phyloP scores from a whole-genome alignment of 2,888 invertebrate species.

The Adineta ricciae region DNA sequence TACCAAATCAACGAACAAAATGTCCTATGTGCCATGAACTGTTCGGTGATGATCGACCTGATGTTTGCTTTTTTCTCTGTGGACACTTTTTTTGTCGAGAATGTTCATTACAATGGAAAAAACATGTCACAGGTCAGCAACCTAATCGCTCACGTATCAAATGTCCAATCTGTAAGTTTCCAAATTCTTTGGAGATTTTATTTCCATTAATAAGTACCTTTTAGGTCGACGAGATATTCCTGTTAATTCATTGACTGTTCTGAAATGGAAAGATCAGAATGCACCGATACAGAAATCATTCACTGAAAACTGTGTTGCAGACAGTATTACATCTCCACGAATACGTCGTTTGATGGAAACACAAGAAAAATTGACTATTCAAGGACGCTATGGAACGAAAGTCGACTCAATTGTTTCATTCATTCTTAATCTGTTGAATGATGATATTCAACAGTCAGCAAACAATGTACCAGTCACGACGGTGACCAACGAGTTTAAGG shows the following conservation, averaged over 20 bases:
- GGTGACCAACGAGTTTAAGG: not conserved
- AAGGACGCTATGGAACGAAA: conserved; percentile 6
- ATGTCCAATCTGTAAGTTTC: not conserved
- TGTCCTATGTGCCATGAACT: conserved; percentile 9
- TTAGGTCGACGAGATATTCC: conserved; percentile 3
- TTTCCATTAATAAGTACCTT: not conserved
- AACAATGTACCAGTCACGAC: not conserved
- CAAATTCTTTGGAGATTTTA: not conserved
- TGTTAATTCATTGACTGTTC: not conserved
- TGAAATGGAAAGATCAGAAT: not conserved
- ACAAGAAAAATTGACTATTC: not conserved
- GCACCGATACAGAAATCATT: not conserved
- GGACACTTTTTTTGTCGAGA: not conserved
- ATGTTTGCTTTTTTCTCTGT: conserved; percentile 12
- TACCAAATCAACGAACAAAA: not conserved
- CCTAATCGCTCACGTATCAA: not conserved
- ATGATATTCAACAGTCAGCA: not conserved
- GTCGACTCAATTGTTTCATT: not conserved
- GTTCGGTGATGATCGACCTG: not conserved
- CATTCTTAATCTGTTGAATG: not conserved
- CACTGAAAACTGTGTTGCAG: not conserved
- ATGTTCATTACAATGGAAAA: conserved; percentile 13
- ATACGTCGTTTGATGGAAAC: not conserved
- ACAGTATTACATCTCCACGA: not conserved
- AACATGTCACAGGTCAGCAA: not conserved